Conservation (phyloP, 1,140 invertebrate species). For the Neodiprion fabricii region DNA sequence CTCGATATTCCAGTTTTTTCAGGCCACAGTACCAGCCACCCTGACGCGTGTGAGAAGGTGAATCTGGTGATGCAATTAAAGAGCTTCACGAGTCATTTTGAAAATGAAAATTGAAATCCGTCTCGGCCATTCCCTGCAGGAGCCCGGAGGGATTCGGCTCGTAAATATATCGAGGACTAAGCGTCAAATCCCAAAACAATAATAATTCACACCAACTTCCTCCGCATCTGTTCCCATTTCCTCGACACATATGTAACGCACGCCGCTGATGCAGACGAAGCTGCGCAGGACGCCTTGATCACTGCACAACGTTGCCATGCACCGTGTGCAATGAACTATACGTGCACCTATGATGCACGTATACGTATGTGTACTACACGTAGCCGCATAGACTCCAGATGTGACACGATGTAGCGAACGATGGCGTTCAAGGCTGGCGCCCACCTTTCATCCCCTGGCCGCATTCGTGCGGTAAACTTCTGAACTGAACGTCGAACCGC, state of each 20-base stretch:
- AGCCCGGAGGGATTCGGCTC: neutral
- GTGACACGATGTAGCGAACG: constrained; percentile 4
- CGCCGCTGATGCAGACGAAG: neutral
- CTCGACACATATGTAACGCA: neutral
- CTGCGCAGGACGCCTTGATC: neutral
- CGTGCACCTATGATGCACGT: neutral
- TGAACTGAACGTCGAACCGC: neutral
- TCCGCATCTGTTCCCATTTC: constrained; percentile 5
- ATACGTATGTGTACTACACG: neutral
- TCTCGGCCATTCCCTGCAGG: no score
- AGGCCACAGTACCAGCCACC: no score
- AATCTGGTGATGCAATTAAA: no score
- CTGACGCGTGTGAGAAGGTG: no score
- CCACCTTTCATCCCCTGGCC: constrained; percentile 5
- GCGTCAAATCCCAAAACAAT: constrained; percentile 7
- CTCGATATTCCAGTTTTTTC: neutral
- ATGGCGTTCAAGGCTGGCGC: neutral
- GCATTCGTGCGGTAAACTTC: neutral
- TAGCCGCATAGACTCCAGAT: neutral
- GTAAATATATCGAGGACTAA: constrained; percentile 5
- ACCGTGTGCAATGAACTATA: neutral
- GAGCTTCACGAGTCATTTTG: no score
- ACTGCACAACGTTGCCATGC: neutral
- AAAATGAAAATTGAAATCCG: no score
- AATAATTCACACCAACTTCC: constrained; percentile 3